A percentile compares a stretch with the other conserved stretches of the same genome.
These are phyloP conservation scores for Anarrhichthys ocellatus DNA, from an alignment of 2,113 vertebrate species.

Conservation along the genomic window DNA sequence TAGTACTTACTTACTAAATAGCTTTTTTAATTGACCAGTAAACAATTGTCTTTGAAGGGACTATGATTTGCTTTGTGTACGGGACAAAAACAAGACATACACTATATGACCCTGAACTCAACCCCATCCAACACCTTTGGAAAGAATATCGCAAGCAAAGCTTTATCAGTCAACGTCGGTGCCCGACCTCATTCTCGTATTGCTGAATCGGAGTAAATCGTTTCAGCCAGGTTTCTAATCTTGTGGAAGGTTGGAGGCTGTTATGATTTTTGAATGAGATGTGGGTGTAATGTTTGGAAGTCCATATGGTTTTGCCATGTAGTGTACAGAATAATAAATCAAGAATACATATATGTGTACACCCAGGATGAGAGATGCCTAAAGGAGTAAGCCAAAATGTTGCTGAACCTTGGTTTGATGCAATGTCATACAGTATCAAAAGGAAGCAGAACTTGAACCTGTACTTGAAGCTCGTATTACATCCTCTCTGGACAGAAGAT, in stretches of 20 bases:
- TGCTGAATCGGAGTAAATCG: constrained; percentile 10
- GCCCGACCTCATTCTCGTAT: constrained; percentile 3
- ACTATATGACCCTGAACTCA: neutral
- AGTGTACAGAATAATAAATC: neutral
- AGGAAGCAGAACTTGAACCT: constrained; percentile 43
- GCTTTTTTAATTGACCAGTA: neutral
- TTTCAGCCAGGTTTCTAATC: constrained; percentile 18
- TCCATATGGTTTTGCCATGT: constrained; percentile 10
- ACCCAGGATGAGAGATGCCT: neutral
- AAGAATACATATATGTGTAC: neutral
- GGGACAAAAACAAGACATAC: neutral
- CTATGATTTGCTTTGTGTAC: neutral
- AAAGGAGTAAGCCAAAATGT: neutral
- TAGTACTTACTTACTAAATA: neutral
- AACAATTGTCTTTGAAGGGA: neutral
- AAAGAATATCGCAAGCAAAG: neutral
- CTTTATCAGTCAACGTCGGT: constrained; percentile 12
- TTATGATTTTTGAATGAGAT: neutral
- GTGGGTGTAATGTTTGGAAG: neutral
- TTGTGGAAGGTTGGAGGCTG: constrained; percentile 4
- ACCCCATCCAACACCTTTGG: constrained; percentile 4
- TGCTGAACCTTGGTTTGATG: constrained; percentile 22
- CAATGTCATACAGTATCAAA: constrained; percentile 29
- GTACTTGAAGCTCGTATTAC: constrained; percentile 38
- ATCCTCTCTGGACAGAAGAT: constrained; percentile 59